These are phyloP conservation scores for Ptychoptera contaminata DNA, from an alignment of 2,888 invertebrate genomes.

Conservation along the genomic window DNA sequence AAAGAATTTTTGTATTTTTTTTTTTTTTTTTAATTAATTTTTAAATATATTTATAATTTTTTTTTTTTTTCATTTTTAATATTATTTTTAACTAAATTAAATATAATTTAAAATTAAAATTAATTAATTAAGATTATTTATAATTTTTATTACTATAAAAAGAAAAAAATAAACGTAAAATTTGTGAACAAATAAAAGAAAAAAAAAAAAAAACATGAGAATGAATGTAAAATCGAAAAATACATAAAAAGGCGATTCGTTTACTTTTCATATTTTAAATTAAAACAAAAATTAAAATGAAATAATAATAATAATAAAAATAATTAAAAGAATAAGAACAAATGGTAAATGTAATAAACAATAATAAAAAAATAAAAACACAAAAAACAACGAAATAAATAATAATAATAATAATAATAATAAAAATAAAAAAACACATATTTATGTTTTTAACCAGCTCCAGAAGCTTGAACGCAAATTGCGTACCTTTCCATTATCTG, in stretches of 20 bases:
- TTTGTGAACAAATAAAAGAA: no score
- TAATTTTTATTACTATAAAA: no score
- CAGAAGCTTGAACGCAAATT: constrained; percentile 31
- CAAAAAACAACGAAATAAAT: neutral
- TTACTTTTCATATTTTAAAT: neutral
- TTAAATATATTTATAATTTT: no score
- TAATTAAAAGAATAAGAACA: neutral
- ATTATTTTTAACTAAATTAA: no score
- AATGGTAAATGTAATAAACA: neutral
- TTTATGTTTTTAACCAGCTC: constrained; percentile 31
- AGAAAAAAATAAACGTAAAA: no score
- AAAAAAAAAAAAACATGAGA: no score
- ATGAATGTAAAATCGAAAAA: neutral
- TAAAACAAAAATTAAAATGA: neutral
- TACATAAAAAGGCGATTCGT: no score
- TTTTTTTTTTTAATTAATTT: no score
- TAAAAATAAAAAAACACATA: constrained; percentile 5
- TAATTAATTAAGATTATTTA: no score
- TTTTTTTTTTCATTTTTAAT: no score
- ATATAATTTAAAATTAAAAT: no score
- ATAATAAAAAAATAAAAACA: constrained; percentile 1
- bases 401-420: constrained; percentile 1
- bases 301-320: neutral
- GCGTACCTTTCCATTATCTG: constrained; percentile 32
- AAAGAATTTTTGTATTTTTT: no score